Base-by-base conservation (phyloP, 37 sponge, comb jelly and placozoan species). In the Halichondria panicea region DNA sequence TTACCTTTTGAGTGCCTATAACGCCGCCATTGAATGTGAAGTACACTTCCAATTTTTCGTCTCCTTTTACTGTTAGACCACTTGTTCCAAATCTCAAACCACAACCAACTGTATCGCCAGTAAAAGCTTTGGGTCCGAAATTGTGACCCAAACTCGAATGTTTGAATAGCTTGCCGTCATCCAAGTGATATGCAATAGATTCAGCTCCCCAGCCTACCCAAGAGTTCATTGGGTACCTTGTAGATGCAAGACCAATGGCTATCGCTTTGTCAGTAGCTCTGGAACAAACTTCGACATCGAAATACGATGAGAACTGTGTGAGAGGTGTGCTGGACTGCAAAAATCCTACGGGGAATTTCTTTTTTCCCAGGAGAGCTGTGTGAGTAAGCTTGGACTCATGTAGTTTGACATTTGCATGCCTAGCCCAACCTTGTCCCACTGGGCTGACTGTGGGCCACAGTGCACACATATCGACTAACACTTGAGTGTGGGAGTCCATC, bases 51-150 rank as follows among this genome's bases (percentile, higher is more conserved):
- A 72, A 42, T n/a, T 64, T 63, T 0, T 38, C 41, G 4, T 27
- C 40, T 55, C 32, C 53, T 48, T 38, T 21, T n/a, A n/a, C n/a
- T n/a, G n/a, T n/a, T n/a, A n/a, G 13, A 4, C 52, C 31, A 33
- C 4, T 5, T 25, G 34, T 25, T 13, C 68, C 55, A 34, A 88
- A 76, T 19, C 40, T 24, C 18, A 85, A 36, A 41, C 91, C 91
- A 77, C 91, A 91, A 48, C 91, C 91, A 57, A 91, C 64, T 6
- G 72, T 72, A 34, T 91, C 70, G 39, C 91, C 91, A 15, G 54
- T 15, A 32, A 31, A 60, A 4, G 62, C 27, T 43, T 78, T 78
- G 12, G 81, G 75, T n/a, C 80, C 90, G 60, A 69, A 68, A 9
- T 45, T 75, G 12, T 60, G 60, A 3, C 80, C 70, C 18, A 19